Percentiles rank a stretch among this genome's conserved stretches.
Conservation (phyloP, 2,888 invertebrate species). For the Athripsodes cinereus region DNA sequence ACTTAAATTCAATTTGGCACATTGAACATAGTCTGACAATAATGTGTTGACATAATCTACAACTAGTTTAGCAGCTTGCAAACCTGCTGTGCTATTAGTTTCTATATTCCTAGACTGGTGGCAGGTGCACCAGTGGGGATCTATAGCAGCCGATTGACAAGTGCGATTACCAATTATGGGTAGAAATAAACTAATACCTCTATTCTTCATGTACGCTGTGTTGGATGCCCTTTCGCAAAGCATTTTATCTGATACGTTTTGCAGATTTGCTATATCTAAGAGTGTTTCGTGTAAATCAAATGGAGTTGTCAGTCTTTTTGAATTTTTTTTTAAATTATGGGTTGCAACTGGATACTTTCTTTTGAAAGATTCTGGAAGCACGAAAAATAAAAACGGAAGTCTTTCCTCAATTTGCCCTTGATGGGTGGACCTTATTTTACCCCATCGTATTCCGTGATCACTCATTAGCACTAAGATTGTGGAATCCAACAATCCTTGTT, state of each 20-base stretch:
- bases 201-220: slow-evolving; percentile 38
- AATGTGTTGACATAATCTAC: slow-evolving; percentile 60
- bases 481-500: slow-evolving; percentile 52
- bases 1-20: slow-evolving; percentile 57
- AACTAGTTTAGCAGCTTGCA: slow-evolving; percentile 54
- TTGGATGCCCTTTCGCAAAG: slow-evolving; percentile 37
- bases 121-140: slow-evolving; percentile 86
- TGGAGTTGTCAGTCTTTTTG: slow-evolving; percentile 69
- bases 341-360: slow-evolving; percentile 55
- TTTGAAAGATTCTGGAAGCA: slow-evolving; percentile 68
- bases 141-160: slow-evolving; percentile 71
- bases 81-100: slow-evolving; percentile 48
- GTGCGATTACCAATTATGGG: slow-evolving; percentile 65
- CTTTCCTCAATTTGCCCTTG: slow-evolving; percentile 85
- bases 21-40: slow-evolving; percentile 55
- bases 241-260: slow-evolving; percentile 40
- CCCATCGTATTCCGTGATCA: slow-evolving; percentile 89
- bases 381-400: slow-evolving; percentile 70
- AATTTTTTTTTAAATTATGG: slow-evolving; percentile 60
- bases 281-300: slow-evolving; percentile 81
- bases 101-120: slow-evolving; percentile 57
- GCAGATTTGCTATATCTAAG: slow-evolving; percentile 56
- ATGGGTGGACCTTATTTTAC: slow-evolving; percentile 73
- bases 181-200: slow-evolving; percentile 72
- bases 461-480: slow-evolving; percentile 72